phyloP scores from a whole-genome alignment of 2,888 invertebrate genomes.

The Camponotus fellah region DNA sequence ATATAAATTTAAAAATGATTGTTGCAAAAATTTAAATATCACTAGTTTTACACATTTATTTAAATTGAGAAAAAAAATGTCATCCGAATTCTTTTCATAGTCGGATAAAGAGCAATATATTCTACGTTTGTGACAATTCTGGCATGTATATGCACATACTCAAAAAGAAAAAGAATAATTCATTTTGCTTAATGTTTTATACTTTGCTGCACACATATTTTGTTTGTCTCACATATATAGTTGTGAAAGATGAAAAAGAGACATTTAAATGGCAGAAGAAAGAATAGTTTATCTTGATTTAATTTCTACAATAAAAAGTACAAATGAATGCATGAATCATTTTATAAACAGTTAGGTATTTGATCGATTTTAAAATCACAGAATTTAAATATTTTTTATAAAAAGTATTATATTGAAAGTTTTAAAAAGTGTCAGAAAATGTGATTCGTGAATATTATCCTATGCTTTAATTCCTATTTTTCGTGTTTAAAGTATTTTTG shows the following conservation, averaged over 20 bases:
- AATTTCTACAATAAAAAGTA: background rate
- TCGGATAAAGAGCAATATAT: slow-evolving; percentile 8
- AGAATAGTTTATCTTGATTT: background rate
- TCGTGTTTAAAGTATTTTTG: background rate
- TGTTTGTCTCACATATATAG: slow-evolving; percentile 1
- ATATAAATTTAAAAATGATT: too few relatives aligned
- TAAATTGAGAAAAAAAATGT: background rate
- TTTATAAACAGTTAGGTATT: background rate
- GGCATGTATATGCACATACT: background rate
- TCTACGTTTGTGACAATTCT: slow-evolving; percentile 28
- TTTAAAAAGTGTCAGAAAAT: background rate
- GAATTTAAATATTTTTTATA: background rate
- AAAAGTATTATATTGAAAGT: background rate
- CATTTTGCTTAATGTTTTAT: slow-evolving; percentile 18
- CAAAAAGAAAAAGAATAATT: slow-evolving; percentile 4
- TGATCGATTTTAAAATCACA: background rate
- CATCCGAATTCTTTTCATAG: slow-evolving; percentile 15
- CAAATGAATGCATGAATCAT: background rate
- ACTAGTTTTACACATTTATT: background rate
- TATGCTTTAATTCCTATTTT: background rate
- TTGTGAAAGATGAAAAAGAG: background rate
- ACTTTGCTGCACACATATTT: background rate
- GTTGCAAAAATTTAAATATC: background rate
- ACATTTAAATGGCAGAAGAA: slow-evolving; percentile 5
- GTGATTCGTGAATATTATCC: background rate